These are phyloP conservation scores for Dryobates pubescens DNA, from an alignment of 2,797 vertebrate genomes.

Conservation along the genomic window DNA sequence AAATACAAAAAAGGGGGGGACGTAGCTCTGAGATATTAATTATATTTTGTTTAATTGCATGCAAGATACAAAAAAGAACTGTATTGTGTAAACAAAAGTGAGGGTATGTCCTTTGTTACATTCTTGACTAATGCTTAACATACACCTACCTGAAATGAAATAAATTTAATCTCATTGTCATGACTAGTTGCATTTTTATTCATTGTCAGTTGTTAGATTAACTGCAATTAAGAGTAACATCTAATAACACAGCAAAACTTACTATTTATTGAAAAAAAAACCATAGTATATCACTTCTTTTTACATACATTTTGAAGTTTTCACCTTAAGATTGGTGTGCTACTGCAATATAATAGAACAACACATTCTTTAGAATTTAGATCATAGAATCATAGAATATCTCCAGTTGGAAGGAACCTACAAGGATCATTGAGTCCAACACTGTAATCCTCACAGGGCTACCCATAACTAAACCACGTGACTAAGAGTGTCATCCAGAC, in stretches of 20 bases:
- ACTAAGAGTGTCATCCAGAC: not conserved
- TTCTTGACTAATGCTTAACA: constrained; percentile 25
- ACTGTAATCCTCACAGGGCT: not conserved
- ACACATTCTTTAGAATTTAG: not conserved
- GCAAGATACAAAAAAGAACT: not conserved
- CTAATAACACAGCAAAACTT: not conserved
- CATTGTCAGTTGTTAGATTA: not conserved
- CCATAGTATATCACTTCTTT: not conserved
- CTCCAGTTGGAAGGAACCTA: not conserved
- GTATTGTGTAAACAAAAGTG: constrained; percentile 24
- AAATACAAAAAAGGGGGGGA: not conserved
- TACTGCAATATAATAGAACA: not conserved
- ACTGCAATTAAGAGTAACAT: constrained; percentile 18
- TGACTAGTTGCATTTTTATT: not conserved
- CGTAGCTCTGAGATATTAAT: not conserved
- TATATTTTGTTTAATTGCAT: not conserved
- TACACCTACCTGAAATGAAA: constrained; percentile 15
- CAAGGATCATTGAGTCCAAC: not conserved
- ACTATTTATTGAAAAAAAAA: not conserved
- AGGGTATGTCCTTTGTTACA: constrained; percentile 5
- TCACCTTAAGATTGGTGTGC: not conserved
- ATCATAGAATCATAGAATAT: not conserved
- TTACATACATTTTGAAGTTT: not conserved
- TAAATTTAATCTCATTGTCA: constrained; percentile 17
- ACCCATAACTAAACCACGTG: not conserved